Evolutionary conservation across 2,888 invertebrate species (phyloP).

Genomic region (Osedax frankpressi): DNA sequence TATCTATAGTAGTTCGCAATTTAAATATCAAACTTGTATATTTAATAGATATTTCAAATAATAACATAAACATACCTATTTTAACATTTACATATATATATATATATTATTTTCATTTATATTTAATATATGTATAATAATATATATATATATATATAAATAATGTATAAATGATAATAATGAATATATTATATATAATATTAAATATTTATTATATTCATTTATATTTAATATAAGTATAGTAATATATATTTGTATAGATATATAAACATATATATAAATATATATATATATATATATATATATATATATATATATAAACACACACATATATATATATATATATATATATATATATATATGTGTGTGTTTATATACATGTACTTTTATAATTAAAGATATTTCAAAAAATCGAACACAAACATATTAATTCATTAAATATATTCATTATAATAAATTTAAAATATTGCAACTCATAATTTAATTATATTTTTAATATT

Average conservation of each 20-base stretch:
- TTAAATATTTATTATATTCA: background rate
- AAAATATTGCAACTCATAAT: too few relatives aligned
- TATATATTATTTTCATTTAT: constrained; percentile 1
- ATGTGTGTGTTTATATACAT: background rate
- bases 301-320: background rate
- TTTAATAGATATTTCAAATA: too few relatives aligned
- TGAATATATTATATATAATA: background rate
- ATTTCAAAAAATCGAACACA: too few relatives aligned
- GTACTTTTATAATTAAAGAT: constrained; percentile 3
- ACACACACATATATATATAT: constrained; percentile 10
- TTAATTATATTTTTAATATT: too few relatives aligned
- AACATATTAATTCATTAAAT: too few relatives aligned
- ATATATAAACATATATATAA: constrained; percentile 2
- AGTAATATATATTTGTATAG: background rate
- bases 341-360: background rate
- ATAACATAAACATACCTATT: too few relatives aligned
- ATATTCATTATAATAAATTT: too few relatives aligned
- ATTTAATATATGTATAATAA: background rate
- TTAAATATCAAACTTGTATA: too few relatives aligned
- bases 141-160: background rate
- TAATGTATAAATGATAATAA: background rate
- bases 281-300: constrained; percentile 1
- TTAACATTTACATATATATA: too few relatives aligned
- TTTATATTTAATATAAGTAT: constrained; percentile 3
- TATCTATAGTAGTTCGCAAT: background rate